These are phyloP conservation scores for Pavo muticus DNA, from an alignment of 2,113 vertebrate genomes.

Conservation along the genomic window DNA sequence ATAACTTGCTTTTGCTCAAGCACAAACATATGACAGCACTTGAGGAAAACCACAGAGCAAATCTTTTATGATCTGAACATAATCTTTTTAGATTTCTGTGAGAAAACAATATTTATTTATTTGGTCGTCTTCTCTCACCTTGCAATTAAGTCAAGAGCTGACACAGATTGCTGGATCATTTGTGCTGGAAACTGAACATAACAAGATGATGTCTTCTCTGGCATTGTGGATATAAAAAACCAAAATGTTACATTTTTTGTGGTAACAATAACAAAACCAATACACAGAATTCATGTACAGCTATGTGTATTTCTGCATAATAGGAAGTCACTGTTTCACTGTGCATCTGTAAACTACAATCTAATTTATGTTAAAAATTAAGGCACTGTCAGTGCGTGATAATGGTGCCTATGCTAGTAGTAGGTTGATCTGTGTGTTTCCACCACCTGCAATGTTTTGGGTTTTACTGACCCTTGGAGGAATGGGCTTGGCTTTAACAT, in stretches of 20 bases:
- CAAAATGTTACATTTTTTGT: conserved; percentile 16
- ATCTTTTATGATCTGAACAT: conserved; percentile 4
- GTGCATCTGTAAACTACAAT: background rate
- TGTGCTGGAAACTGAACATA: background rate
- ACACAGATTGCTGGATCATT: background rate
- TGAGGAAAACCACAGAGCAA: conserved; percentile 22
- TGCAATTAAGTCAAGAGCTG: conserved; percentile 19
- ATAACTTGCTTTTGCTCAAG: conserved; percentile 37
- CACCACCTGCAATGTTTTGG: background rate
- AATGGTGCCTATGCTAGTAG: background rate
- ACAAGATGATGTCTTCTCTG: background rate
- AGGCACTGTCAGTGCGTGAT: background rate
- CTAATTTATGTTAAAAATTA: background rate
- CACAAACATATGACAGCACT: background rate
- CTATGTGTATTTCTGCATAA: background rate
- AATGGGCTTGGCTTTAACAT: background rate
- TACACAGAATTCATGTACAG: background rate
- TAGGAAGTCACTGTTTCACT: background rate
- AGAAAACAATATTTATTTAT: conserved; percentile 15
- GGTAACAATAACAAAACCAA: background rate
- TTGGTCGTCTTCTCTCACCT: background rate
- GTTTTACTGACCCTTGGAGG: background rate
- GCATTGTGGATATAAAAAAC: background rate
- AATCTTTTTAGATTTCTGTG: conserved; percentile 11
- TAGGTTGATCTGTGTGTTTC: background rate